Conservation (phyloP, 2,797 vertebrate species). For the Myotis myotis region DNA sequence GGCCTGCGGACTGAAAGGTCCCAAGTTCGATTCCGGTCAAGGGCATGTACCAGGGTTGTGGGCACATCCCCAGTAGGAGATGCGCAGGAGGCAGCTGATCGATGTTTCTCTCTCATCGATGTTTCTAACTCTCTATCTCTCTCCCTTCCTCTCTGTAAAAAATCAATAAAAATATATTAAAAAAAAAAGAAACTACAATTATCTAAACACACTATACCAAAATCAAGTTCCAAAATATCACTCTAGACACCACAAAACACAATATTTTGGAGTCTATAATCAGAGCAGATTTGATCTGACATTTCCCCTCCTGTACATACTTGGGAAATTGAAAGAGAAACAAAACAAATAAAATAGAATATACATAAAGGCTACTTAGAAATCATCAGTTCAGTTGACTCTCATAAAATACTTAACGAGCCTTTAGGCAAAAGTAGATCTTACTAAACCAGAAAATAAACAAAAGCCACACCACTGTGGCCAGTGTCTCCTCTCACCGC, state of each 20-base stretch:
- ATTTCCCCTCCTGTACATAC: background rate
- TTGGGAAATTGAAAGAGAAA: background rate
- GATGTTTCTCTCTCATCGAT: too few species aligned
- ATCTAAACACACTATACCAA: background rate
- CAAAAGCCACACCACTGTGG: rapidly evolving
- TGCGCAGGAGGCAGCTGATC: too few species aligned
- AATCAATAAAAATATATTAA: too few species aligned
- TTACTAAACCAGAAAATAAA: background rate
- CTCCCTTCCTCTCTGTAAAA: too few species aligned
- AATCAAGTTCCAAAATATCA: background rate
- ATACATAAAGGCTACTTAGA: background rate
- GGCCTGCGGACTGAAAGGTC: too few species aligned
- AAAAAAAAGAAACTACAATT: background rate
- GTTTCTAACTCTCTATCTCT: too few species aligned
- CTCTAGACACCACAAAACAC: background rate
- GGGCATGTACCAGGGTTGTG: too few species aligned
- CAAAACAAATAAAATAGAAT: background rate
- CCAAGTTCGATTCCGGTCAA: too few species aligned
- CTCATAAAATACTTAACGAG: background rate
- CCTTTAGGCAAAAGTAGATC: background rate
- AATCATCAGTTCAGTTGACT: background rate
- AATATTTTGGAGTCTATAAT: background rate
- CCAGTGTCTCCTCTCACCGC: background rate
- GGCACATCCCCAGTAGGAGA: too few species aligned
- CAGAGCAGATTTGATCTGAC: background rate